Percentiles rank a stretch among this genome's conserved stretches.
These are phyloP conservation scores for Puma concolor DNA, from an alignment of 2,113 vertebrate species.

Conservation along the genomic window DNA sequence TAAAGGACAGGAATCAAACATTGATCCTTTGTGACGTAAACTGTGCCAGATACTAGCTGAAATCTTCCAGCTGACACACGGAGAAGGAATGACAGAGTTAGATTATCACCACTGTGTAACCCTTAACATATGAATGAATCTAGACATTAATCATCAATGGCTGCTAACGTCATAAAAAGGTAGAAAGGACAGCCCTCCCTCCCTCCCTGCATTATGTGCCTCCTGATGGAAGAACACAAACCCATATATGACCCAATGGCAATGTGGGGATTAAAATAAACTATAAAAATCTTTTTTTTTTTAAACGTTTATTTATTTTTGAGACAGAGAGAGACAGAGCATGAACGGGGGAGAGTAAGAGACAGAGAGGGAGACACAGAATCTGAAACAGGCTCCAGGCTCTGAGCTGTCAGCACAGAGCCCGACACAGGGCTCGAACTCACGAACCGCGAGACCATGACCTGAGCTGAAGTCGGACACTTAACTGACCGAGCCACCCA, in stretches of 20 bases:
- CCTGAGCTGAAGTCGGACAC: too few relatives aligned
- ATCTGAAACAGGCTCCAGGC: too few relatives aligned
- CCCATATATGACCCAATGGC: background rate
- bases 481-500: too few relatives aligned
- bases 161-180: background rate
- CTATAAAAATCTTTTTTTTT: background rate
- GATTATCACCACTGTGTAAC: background rate
- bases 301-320: too few relatives aligned
- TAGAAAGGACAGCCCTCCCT: background rate
- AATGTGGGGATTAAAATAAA: background rate
- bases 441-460: too few relatives aligned
- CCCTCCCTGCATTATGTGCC: fast-evolving
- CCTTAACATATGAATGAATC: background rate
- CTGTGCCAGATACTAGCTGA: background rate
- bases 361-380: too few relatives aligned
- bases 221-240: background rate
- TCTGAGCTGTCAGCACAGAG: too few relatives aligned
- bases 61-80: background rate
- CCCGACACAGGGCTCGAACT: too few relatives aligned
- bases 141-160: background rate
- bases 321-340: too few relatives aligned
- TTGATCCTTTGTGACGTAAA: background rate
- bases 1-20: background rate
- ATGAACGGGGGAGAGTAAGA: too few relatives aligned
- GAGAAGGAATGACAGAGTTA: background rate